Conservation (phyloP, 35 echinoderm and acorn worm species). For the Lytechinus pictus region DNA sequence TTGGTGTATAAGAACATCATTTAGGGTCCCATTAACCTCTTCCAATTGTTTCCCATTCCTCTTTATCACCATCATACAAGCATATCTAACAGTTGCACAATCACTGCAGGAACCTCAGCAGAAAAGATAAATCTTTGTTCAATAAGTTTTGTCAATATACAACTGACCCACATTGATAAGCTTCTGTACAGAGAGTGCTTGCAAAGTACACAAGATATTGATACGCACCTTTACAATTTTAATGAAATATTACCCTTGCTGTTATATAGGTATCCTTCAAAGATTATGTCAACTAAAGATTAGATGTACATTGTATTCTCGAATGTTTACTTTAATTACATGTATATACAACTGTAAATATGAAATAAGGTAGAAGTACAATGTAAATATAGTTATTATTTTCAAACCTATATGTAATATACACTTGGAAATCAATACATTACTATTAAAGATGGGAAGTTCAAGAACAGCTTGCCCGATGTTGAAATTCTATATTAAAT, state of each 20-base stretch:
- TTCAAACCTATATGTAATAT: neutral
- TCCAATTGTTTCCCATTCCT: neutral
- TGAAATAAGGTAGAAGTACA: neutral
- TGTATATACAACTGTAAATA: neutral
- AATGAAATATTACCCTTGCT: neutral
- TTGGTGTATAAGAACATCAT: neutral
- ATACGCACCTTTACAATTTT: neutral
- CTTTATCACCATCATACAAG: neutral
- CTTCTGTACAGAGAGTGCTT: neutral
- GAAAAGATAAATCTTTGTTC: neutral
- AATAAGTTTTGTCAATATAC: neutral
- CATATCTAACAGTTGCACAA: conserved; percentile 10
- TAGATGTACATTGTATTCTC: neutral
- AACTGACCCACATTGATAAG: neutral
- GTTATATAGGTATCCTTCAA: neutral
- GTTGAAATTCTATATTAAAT: neutral
- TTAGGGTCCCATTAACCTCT: neutral
- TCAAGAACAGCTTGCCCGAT: no score
- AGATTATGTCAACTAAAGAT: neutral
- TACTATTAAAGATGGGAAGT: no score
- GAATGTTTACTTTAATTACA: neutral
- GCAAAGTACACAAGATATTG: neutral
- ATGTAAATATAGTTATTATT: neutral
- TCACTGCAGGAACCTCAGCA: conserved; percentile 16
- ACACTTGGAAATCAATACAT: neutral